Evolutionary conservation across 2,888 invertebrate species (phyloP).

Genomic region (Hybos culiciformis): DNA sequence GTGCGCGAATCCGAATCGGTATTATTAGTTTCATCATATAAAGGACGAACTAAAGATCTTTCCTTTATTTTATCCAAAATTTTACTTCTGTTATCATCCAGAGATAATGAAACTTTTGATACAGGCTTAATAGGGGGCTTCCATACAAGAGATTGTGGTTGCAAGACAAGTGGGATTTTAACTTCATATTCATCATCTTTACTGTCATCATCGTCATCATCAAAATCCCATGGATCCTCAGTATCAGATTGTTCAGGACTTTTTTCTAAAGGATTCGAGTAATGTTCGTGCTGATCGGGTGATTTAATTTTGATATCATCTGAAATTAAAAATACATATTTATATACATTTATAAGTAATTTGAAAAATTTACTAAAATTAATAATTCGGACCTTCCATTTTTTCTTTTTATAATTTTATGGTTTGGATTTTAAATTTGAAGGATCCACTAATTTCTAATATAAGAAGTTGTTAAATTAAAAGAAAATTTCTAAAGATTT

Average conservation of each 20-base stretch:
- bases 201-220: slow-evolving; percentile 19
- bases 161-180: slow-evolving; percentile 29
- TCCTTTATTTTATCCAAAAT: slow-evolving; percentile 27
- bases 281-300: slow-evolving; percentile 24
- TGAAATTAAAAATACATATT: too few relatives aligned
- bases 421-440: too few relatives aligned
- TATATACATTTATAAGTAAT: too few relatives aligned
- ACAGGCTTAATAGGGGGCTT: neutral
- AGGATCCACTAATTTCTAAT: too few relatives aligned
- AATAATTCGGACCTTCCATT: too few relatives aligned
- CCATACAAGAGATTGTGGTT: too few relatives aligned
- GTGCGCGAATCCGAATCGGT: slow-evolving; percentile 33
- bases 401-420: too few relatives aligned
- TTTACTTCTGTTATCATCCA: neutral
- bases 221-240: slow-evolving; percentile 25
- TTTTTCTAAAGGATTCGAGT: slow-evolving; percentile 21
- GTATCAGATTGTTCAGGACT: slow-evolving; percentile 26
- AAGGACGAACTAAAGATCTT: slow-evolving; percentile 21
- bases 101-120: neutral
- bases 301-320: slow-evolving; percentile 23
- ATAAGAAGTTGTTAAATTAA: too few relatives aligned
- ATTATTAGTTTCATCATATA: slow-evolving; percentile 34
- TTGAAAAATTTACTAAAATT: too few relatives aligned
- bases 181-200: slow-evolving; percentile 34
- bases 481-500: too few relatives aligned